Conservation (phyloP, 2,888 invertebrate species). For the Drosophila picticornis region DNA sequence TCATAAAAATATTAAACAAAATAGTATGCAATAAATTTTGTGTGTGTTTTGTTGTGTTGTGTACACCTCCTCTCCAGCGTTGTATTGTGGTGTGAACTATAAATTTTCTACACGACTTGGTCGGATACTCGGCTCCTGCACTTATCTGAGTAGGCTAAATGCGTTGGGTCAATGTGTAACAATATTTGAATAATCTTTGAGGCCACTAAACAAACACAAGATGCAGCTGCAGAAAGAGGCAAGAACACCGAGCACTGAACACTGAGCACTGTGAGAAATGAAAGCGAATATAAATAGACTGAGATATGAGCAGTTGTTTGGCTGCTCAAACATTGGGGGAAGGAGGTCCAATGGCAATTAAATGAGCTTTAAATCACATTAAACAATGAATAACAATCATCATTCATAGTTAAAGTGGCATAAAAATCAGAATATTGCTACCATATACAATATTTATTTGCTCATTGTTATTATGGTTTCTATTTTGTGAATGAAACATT, state of each 20-base stretch:
- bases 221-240: constrained; percentile 42
- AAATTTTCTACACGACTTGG: constrained; percentile 52
- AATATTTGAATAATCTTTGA: constrained; percentile 77
- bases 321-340: neutral
- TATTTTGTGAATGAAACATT: constrained; percentile 61
- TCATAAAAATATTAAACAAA: constrained; percentile 66
- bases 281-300: constrained; percentile 3
- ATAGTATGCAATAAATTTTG: constrained; percentile 67
- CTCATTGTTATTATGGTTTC: constrained; percentile 44
- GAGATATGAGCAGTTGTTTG: constrained; percentile 27
- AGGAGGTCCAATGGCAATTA: constrained; percentile 8
- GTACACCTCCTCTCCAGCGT: constrained; percentile 5
- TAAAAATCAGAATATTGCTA: constrained; percentile 74
- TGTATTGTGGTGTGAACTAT: constrained; percentile 60
- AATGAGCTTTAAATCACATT: constrained; percentile 38
- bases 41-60: constrained; percentile 8
- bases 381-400: constrained; percentile 59
- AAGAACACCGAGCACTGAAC: neutral
- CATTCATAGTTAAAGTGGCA: constrained; percentile 68
- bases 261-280: neutral
- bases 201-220: constrained; percentile 36
- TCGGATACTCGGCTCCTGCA: constrained; percentile 1
- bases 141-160: constrained; percentile 73
- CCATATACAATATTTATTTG: constrained; percentile 66
- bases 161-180: constrained; percentile 70